A percentile compares a stretch with the other conserved stretches of the same genome.
These are phyloP conservation scores for Patella caerulea DNA, from an alignment of 2,888 invertebrate species.

Conservation along the genomic window DNA sequence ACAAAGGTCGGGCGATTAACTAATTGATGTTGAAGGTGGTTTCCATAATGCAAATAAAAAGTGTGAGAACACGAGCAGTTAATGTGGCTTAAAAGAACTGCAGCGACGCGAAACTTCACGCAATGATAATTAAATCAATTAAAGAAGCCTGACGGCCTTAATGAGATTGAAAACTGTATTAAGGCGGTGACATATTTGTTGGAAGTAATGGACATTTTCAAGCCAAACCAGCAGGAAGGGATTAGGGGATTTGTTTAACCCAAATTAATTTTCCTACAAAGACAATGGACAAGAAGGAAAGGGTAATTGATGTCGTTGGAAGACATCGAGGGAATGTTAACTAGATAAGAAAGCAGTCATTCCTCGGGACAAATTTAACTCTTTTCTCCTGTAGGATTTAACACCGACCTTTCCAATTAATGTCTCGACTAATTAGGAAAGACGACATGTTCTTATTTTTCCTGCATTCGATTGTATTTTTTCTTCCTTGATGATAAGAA, in stretches of 20 bases:
- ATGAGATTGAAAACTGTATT: neutral
- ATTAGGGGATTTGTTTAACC: conserved; percentile 7
- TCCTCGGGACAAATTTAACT: too few species aligned
- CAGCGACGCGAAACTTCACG: neutral
- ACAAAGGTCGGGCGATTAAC: too few species aligned
- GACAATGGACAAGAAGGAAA: neutral
- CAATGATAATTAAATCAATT: conserved; percentile 10
- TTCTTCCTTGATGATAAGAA: too few species aligned
- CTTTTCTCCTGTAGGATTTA: too few species aligned
- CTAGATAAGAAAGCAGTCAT: neutral
- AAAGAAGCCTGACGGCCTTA: neutral
- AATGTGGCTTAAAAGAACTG: too few species aligned
- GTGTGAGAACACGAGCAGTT: too few species aligned
- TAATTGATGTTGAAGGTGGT: too few species aligned
- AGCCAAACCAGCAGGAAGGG: neutral
- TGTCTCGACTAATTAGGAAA: neutral
- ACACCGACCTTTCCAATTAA: neutral
- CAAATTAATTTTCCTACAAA: conserved; percentile 4
- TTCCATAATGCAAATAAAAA: too few species aligned
- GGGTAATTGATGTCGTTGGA: conserved; percentile 1
- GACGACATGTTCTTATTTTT: too few species aligned
- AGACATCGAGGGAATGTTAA: conserved; percentile 5
- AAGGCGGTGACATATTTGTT: too few species aligned
- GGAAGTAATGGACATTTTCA: too few species aligned
- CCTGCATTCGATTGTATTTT: too few species aligned